Base-by-base conservation (phyloP, 2,113 vertebrate species). In the Cyprinus carpio region DNA sequence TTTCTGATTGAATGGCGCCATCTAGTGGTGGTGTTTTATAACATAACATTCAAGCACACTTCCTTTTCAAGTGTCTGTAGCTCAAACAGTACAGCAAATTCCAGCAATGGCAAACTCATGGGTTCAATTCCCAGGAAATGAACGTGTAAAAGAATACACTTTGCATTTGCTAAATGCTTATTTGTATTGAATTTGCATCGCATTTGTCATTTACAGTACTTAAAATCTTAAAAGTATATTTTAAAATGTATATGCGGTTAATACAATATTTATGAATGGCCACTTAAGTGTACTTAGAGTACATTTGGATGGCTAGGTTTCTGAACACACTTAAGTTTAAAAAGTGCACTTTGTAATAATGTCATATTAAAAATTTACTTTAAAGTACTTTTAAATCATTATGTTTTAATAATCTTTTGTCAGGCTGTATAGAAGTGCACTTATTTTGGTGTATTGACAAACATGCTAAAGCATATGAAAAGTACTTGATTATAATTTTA, bases 1-100 rank as follows among this genome's bases (percentile, higher is more conserved):
- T 97, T 97, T 85, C 8, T 65, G 23, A 80, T 12, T 27, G n/a
- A n/a, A 75, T 76, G 67, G 37, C 69, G 46, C 77, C 81, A 64
- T 67, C 89, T 90, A 86, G 83, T 90, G 84, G 80, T 65, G 5
- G 12, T 13, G 20, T 29, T 27, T 16, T 40, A 51, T 12, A 23
- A 40, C 20, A 40, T 71, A 12, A 56, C 75, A 40, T 77, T 37
- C 27, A 31, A 31, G 37, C 12, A 11, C 8, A 7, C 27, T 18
- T 54, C 12, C 1, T n/a, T n/a, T 20, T 29, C 69, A 43, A 23
- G 2, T 1, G 18, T 72, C 34, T 74, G 23, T 25, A 13, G 71
- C 37, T 74, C 20, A 74, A 74, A 74, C 4, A 72, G 6, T 69
- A 34, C 15, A 69, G 7, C 8, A 34, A 5, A 7, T 18, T 29